These are phyloP conservation scores for Physeter macrocephalus DNA, from an alignment of 2,113 vertebrate species.

Conservation along the genomic window DNA sequence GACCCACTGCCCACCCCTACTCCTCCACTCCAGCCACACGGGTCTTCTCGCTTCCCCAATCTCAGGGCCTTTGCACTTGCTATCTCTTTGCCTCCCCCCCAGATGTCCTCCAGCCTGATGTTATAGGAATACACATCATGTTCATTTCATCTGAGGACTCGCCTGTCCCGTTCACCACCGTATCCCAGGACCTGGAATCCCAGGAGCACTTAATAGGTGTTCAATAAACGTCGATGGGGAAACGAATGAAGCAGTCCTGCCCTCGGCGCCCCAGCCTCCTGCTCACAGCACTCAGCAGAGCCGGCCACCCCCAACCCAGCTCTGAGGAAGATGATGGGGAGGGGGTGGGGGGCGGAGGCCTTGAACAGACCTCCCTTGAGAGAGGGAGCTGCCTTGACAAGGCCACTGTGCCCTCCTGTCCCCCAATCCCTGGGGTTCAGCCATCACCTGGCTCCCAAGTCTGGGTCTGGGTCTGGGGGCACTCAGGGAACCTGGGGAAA, in stretches of 20 bases:
- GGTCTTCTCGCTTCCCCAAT: neutral
- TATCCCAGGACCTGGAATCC: neutral
- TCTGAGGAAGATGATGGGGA: neutral
- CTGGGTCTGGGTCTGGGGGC: neutral
- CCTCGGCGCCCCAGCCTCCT: neutral
- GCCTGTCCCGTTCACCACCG: neutral
- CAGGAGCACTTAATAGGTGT: neutral
- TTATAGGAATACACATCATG: fast-evolving
- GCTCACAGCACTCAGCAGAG: neutral
- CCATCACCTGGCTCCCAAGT: too few relatives aligned
- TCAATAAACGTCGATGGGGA: fast-evolving
- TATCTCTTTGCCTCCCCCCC: neutral
- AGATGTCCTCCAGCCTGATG: fast-evolving
- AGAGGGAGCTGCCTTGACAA: fast-evolving
- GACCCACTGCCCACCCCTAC: neutral
- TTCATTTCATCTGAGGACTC: neutral
- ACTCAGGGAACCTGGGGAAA: neutral
- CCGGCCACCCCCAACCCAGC: neutral
- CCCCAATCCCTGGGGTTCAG: neutral
- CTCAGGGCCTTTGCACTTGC: neutral
- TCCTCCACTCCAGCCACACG: too few relatives aligned
- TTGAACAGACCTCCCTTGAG: neutral
- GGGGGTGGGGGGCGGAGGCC: too few relatives aligned
- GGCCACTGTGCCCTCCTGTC: neutral
- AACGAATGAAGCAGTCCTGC: neutral